phyloP scores from a whole-genome alignment of 1,140 invertebrate genomes.

The Physella acuta region DNA sequence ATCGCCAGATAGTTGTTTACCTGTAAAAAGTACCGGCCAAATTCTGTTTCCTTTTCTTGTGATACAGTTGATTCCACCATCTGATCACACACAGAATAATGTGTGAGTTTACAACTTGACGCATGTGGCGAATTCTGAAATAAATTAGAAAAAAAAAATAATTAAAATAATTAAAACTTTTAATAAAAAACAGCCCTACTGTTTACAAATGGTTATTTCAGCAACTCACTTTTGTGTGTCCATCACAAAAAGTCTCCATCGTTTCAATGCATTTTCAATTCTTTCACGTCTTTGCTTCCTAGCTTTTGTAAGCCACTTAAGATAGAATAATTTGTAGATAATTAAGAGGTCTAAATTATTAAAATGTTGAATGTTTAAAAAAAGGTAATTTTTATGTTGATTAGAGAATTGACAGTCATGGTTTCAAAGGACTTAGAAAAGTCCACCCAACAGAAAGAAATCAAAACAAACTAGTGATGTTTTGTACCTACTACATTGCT shows the following conservation, averaged over 20 bases:
- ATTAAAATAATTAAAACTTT: not conserved
- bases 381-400: not conserved
- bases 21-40: no score
- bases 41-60: no score
- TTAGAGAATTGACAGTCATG: not conserved
- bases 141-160: not conserved
- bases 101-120: not conserved
- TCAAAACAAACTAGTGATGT: no score
- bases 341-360: not conserved
- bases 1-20: no score
- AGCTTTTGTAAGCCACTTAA: slow-evolving; percentile 9
- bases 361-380: not conserved
- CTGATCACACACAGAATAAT: not conserved
- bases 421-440: not conserved
- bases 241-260: slow-evolving; percentile 3
- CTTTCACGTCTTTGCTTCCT: not conserved
- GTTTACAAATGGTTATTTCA: not conserved
- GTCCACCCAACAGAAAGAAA: no score
- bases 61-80: no score
- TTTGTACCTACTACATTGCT: no score
- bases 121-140: slow-evolving; percentile 14
- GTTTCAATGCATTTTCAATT: not conserved
- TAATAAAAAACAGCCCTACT: not conserved
- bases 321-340: not conserved
- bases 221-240: slow-evolving; percentile 7